phyloP scores from a whole-genome alignment of 1,140 invertebrate species.

The Eriocheir sinensis region DNA sequence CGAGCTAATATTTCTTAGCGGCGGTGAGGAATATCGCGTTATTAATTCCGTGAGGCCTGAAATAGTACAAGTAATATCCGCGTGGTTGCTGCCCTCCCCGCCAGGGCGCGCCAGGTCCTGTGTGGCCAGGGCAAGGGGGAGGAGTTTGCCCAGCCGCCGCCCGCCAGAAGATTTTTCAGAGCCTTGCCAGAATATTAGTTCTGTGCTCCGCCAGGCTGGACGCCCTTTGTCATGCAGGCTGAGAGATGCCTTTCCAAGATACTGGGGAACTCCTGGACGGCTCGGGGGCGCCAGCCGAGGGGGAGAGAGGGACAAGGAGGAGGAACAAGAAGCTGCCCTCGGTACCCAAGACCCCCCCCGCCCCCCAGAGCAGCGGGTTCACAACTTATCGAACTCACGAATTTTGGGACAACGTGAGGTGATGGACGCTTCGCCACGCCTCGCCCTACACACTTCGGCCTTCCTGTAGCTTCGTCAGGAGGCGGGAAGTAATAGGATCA shows the following conservation, averaged over 20 bases:
- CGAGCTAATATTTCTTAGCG: not conserved
- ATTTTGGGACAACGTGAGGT: not conserved
- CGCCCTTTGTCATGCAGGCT: not conserved
- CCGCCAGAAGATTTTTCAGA: conserved; percentile 16
- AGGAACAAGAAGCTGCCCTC: not conserved
- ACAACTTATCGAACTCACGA: not conserved
- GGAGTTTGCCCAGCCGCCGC: not conserved
- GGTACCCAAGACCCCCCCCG: not conserved
- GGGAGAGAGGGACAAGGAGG: not conserved
- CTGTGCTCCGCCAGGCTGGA: not conserved
- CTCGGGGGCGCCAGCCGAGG: not conserved
- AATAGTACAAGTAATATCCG: not conserved
- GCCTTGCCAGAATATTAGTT: not conserved
- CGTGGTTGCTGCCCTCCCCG: conserved; percentile 28
- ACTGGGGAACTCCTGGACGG: not conserved
- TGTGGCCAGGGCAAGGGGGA: conserved; percentile 55
- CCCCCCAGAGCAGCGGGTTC: not conserved
- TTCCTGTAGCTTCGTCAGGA: not conserved
- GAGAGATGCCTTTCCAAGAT: conserved; percentile 14
- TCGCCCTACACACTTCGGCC: not conserved
- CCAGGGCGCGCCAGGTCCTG: conserved; percentile 66
- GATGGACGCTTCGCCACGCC: not conserved
- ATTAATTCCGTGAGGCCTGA: conserved; percentile 1
- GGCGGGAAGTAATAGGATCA: not conserved
- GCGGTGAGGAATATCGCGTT: not conserved